phyloP scores from a whole-genome alignment of 2,888 invertebrate genomes.

The Pollenia labialis region DNA sequence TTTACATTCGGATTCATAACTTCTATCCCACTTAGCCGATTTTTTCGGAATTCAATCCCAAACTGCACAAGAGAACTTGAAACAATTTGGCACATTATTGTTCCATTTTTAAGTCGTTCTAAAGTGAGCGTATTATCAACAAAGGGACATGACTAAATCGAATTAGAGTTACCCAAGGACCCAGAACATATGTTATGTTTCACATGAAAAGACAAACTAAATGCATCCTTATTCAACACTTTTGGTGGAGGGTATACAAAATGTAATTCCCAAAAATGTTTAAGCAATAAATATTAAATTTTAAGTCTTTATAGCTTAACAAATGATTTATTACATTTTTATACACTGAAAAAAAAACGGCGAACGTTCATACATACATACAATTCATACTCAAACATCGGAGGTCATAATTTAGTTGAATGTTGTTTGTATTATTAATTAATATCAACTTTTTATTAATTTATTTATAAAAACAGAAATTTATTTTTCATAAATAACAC shows the following conservation, averaged over 20 bases:
- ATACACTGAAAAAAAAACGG: neutral
- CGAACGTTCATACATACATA: neutral
- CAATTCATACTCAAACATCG: neutral
- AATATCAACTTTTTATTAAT: slow-evolving; percentile 43
- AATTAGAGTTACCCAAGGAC: no score
- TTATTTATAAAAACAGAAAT: slow-evolving; percentile 23
- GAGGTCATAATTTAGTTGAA: slow-evolving; percentile 13
- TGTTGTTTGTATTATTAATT: slow-evolving; percentile 40
- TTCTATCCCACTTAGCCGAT: no score
- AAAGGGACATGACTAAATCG: no score
- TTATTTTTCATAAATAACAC: slow-evolving; percentile 27
- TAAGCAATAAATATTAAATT: slow-evolving; percentile 7
- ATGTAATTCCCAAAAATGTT: neutral
- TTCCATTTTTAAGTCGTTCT: no score
- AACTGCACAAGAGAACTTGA: no score
- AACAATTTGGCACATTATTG: no score
- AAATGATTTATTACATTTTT: slow-evolving; percentile 32
- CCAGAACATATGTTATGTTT: no score
- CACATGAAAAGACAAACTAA: no score
- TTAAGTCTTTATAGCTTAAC: slow-evolving; percentile 8
- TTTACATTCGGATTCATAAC: no score
- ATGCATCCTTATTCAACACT: no score
- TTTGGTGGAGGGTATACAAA: neutral
- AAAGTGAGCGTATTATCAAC: no score
- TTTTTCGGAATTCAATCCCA: no score